Evolutionary conservation across 2,888 invertebrate species (phyloP).

Genomic region (Mythimna impura): DNA sequence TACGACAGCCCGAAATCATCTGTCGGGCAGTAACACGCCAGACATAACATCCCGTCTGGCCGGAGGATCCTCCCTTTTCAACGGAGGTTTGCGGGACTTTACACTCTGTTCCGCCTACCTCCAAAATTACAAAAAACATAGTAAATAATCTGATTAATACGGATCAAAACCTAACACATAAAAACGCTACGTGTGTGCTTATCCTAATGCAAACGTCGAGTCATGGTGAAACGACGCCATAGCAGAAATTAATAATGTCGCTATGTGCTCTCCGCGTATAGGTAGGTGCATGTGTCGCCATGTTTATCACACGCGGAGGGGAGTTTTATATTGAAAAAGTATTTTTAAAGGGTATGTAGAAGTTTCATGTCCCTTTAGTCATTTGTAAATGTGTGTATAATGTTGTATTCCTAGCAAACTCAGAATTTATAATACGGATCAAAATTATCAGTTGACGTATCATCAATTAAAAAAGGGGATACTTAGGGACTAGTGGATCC

Average conservation of each 20-base stretch:
- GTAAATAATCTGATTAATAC: too few relatives aligned
- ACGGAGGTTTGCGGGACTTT: too few relatives aligned
- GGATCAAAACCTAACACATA: too few relatives aligned
- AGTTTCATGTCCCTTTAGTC: conserved; percentile 1
- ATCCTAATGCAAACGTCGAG: conserved; percentile 1
- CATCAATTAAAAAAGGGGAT: too few relatives aligned
- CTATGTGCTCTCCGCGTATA: conserved; percentile 11
- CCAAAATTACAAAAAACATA: too few relatives aligned
- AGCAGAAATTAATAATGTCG: conserved; percentile 59
- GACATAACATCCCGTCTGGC: too few relatives aligned
- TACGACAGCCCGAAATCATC: too few relatives aligned
- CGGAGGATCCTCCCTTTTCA: too few relatives aligned
- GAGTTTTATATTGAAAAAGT: conserved; percentile 6
- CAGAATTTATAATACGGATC: not conserved
- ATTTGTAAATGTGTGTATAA: not conserved
- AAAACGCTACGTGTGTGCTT: conserved; percentile 11
- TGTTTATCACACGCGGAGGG: conserved; percentile 14
- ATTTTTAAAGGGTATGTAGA: not conserved
- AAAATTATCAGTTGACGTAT: too few relatives aligned
- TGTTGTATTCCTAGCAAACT: not conserved
- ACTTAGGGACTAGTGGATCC: too few relatives aligned
- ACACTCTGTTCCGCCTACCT: too few relatives aligned
- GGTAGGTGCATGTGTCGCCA: not conserved
- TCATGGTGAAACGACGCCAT: conserved; percentile 49
- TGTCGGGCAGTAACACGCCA: too few relatives aligned